phyloP scores from a whole-genome alignment of 2,113 vertebrate genomes.

The Vidua macroura region DNA sequence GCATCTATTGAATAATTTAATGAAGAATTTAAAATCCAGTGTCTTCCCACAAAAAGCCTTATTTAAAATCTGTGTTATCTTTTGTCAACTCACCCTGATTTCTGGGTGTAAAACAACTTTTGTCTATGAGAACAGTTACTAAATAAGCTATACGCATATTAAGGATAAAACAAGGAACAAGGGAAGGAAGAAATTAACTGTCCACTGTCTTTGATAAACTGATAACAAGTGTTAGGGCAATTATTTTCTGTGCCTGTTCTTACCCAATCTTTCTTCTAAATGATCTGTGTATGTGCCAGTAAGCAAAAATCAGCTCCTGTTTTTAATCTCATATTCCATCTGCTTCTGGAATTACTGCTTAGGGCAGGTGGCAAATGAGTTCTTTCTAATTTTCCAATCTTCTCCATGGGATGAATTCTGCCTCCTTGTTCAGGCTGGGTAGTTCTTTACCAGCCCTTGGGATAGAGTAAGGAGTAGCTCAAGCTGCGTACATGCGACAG shows the following conservation, averaged over 20 bases:
- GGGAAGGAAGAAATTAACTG: not conserved
- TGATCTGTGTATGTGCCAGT: not conserved
- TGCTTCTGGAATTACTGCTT: constrained; percentile 48
- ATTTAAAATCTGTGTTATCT: constrained; percentile 46
- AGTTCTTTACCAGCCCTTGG: not conserved
- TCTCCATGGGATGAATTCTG: constrained; percentile 45
- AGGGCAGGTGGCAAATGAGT: constrained; percentile 55
- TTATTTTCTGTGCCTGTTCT: not conserved
- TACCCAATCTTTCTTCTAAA: constrained; percentile 16
- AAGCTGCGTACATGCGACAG: not conserved
- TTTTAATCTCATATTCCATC: constrained; percentile 64
- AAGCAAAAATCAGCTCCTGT: not conserved
- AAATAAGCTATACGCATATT: not conserved
- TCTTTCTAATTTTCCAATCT: constrained; percentile 32
- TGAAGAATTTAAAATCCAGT: constrained; percentile 58
- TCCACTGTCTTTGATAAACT: not conserved
- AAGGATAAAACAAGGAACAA: not conserved
- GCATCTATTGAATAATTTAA: constrained; percentile 60
- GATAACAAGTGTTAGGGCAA: not conserved
- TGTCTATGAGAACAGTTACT: not conserved
- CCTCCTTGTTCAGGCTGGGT: not conserved
- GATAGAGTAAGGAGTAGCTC: not conserved
- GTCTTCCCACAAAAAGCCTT: constrained; percentile 53
- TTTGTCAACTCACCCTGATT: not conserved
- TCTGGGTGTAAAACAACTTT: not conserved